Evolutionary conservation across 2,113 vertebrate species (phyloP).

Genomic region (Poicephalus gulielmi): DNA sequence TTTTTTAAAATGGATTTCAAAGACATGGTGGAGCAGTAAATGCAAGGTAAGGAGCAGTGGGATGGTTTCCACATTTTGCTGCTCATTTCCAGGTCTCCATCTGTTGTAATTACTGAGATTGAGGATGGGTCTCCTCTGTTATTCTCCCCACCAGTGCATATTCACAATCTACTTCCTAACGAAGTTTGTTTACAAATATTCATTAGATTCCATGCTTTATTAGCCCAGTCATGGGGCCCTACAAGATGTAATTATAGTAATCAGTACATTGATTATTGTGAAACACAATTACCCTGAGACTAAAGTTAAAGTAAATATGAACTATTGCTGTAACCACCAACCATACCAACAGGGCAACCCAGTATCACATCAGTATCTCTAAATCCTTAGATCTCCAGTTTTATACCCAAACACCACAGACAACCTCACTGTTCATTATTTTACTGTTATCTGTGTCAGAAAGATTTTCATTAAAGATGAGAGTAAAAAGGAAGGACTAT

Average conservation of each 20-base stretch:
- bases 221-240: background rate
- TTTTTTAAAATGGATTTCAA: background rate
- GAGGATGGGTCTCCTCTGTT: background rate
- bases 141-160: background rate
- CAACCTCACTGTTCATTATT: background rate
- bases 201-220: background rate
- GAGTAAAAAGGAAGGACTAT: background rate
- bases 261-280: conserved; percentile 37
- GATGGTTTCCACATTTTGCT: background rate
- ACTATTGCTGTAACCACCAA: background rate
- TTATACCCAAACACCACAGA: background rate
- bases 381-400: background rate
- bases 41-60: background rate
- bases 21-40: background rate
- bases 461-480: background rate
- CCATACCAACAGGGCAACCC: background rate
- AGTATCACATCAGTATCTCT: background rate
- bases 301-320: background rate
- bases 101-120: background rate
- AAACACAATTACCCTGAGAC: background rate
- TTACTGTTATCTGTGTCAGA: background rate
- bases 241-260: conserved; percentile 22
- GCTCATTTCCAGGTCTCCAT: background rate
- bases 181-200: conserved; percentile 36
- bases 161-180: background rate